A percentile compares a stretch with the other conserved stretches of the same genome.
phyloP scores from a whole-genome alignment of 2,797 vertebrate species.

The Brotula barbata region DNA sequence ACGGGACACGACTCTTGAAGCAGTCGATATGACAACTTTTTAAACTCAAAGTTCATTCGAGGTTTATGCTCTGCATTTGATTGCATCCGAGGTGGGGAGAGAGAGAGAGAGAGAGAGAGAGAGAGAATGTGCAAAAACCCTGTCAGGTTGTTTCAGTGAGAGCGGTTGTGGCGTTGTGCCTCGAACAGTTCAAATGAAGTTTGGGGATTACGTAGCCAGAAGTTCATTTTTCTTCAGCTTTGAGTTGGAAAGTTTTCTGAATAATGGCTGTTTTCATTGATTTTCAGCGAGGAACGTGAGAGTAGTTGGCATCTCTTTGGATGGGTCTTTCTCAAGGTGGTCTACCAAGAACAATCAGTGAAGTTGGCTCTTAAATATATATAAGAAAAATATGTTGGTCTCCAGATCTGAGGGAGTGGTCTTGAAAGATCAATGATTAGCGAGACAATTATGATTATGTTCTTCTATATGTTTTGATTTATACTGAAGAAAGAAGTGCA shows the following conservation, averaged over 20 bases:
- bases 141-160: conserved; percentile 45
- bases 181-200: conserved; percentile 40
- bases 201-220: conserved; percentile 36
- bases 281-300: conserved; percentile 47
- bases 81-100: conserved; percentile 60
- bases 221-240: conserved; percentile 65
- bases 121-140: conserved; percentile 25
- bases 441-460: conserved; percentile 67
- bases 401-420: conserved; percentile 77
- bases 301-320: conserved; percentile 72
- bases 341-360: conserved; percentile 73
- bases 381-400: conserved; percentile 77
- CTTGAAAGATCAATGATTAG: conserved; percentile 73
- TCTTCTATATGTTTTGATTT: conserved; percentile 55
- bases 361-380: conserved; percentile 65
- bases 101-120: conserved; percentile 54
- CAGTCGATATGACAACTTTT: conserved; percentile 68
- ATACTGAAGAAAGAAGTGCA: conserved; percentile 57
- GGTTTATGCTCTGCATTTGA: conserved; percentile 62
- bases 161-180: conserved; percentile 39
- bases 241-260: conserved; percentile 72
- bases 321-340: conserved; percentile 81
- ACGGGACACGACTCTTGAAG: conserved; percentile 61
- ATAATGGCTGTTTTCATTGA: conserved; percentile 56
- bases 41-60: conserved; percentile 72